A percentile compares a stretch with the other conserved stretches of the same genome.
Conservation (phyloP, 2,113 vertebrate genomes). For the Grammomys surdaster region DNA sequence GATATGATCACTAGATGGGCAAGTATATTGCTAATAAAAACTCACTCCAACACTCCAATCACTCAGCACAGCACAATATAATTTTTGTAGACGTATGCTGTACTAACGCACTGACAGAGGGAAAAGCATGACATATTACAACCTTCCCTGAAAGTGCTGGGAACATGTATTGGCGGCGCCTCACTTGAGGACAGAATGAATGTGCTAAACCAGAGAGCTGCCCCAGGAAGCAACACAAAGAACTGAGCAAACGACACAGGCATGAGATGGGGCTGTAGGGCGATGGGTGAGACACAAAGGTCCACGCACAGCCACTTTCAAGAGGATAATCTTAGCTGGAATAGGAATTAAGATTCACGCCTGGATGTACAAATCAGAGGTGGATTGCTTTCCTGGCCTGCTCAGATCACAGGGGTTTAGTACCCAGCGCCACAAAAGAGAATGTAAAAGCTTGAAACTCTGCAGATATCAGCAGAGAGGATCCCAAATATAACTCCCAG, state of each 20-base stretch:
- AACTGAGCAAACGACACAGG: background rate
- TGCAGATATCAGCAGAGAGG: background rate
- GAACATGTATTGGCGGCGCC: background rate
- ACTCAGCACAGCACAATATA: constrained; percentile 40
- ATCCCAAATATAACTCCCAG: background rate
- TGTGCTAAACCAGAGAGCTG: background rate
- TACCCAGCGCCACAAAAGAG: background rate
- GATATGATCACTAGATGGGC: constrained; percentile 30
- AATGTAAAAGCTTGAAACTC: background rate
- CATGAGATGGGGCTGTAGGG: background rate
- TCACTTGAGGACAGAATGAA: background rate
- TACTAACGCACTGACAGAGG: background rate
- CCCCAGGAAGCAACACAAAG: background rate
- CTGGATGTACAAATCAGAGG: background rate
- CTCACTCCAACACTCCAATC: constrained; percentile 6
- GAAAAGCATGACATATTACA: background rate
- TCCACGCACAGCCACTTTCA: background rate
- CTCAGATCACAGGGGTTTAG: background rate
- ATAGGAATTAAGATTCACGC: background rate
- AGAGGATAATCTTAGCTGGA: background rate
- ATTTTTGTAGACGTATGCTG: constrained; percentile 11
- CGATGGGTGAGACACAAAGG: background rate
- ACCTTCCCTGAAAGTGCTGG: background rate
- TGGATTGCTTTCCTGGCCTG: background rate
- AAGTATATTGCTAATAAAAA: constrained; percentile 68